phyloP scores from a whole-genome alignment of 2,113 vertebrate genomes.

The Dissostichus mawsoni region DNA sequence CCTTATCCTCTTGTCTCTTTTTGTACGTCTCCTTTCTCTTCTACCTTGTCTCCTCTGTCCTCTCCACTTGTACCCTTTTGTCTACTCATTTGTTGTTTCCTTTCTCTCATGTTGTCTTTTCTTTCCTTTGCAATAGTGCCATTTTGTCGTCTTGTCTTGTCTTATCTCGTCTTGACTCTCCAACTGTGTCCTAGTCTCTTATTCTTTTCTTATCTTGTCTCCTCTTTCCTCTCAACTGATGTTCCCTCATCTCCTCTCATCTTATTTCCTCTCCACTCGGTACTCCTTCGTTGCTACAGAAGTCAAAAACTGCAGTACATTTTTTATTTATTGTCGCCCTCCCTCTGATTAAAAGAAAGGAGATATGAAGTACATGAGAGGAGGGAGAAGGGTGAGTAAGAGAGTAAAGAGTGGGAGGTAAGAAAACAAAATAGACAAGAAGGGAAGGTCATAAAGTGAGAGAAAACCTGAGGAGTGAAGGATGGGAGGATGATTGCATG shows the following conservation, averaged over 20 bases:
- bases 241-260: neutral
- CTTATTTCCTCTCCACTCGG: neutral
- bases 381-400: neutral
- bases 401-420: neutral
- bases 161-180: neutral
- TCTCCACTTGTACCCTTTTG: neutral
- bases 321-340: neutral
- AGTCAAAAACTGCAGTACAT: neutral
- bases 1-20: neutral
- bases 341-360: constrained; percentile 11
- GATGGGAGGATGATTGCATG: constrained; percentile 64
- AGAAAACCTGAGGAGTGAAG: constrained; percentile 22
- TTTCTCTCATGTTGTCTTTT: neutral
- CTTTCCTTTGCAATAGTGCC: neutral
- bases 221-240: neutral
- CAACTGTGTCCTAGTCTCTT: too few species aligned
- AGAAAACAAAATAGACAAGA: neutral
- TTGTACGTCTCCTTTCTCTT: neutral
- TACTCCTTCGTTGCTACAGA: neutral
- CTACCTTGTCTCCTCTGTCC: neutral
- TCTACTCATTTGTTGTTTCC: neutral
- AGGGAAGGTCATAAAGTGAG: neutral
- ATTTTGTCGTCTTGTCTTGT: neutral
- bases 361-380: neutral
- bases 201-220: neutral